Evolutionary conservation across 2,888 invertebrate genomes (phyloP).

Genomic region (Palloptera scutellata): DNA sequence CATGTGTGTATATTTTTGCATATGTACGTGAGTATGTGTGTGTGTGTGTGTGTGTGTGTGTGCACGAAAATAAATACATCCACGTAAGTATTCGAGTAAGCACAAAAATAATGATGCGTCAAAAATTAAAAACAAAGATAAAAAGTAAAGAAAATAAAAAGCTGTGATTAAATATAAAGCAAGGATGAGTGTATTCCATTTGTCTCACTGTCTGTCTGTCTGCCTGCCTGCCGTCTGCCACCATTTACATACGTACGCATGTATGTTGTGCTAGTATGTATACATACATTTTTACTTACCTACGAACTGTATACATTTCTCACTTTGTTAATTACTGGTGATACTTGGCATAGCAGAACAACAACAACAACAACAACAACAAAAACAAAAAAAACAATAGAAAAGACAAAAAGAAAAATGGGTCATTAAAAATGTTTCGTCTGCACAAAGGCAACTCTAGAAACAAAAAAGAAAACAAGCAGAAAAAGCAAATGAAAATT

Average conservation of each 20-base stretch:
- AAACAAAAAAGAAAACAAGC: background rate
- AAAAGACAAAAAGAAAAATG: background rate
- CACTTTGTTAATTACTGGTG: slow-evolving; percentile 25
- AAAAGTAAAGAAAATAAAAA: slow-evolving; percentile 10
- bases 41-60: background rate
- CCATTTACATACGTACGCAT: background rate
- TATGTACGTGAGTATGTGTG: background rate
- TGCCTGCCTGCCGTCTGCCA: slow-evolving; percentile 17
- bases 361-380: slow-evolving; percentile 14
- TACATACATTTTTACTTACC: background rate
- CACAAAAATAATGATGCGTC: slow-evolving; percentile 22
- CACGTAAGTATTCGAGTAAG: background rate
- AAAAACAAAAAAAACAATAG: slow-evolving; percentile 15
- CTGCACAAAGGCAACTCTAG: background rate
- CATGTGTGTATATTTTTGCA: background rate
- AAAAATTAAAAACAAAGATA: slow-evolving; percentile 16
- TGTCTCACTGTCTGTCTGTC: slow-evolving; percentile 16
- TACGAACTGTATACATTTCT: background rate
- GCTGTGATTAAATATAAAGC: slow-evolving; percentile 15
- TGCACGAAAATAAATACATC: background rate
- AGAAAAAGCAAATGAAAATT: slow-evolving; percentile 9
- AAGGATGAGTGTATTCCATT: slow-evolving; percentile 7
- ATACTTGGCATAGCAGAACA: slow-evolving; percentile 3
- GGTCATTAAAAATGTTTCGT: slow-evolving; percentile 5
- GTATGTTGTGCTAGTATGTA: background rate